Evolutionary conservation across 2,888 invertebrate genomes (phyloP).

Genomic region (Drosophila eohydei): DNA sequence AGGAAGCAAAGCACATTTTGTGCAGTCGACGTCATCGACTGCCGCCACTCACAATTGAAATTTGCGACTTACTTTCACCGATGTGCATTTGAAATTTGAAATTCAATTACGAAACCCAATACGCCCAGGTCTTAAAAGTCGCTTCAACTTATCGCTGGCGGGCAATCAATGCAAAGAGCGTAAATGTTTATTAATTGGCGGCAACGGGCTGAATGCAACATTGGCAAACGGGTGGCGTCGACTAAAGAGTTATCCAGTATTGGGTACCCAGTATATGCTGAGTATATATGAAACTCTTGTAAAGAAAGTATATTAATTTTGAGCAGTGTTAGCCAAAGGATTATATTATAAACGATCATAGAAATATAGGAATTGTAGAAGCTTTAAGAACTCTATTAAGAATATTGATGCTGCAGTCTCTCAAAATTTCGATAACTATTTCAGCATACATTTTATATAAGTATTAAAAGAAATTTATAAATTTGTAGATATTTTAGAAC

Average conservation of each 20-base stretch:
- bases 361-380: too few relatives aligned
- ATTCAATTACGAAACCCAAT: constrained; percentile 72
- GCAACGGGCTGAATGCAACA: constrained; percentile 16
- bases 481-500: too few relatives aligned
- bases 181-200: constrained; percentile 73
- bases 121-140: constrained; percentile 66
- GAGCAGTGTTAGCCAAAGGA: background rate
- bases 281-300: background rate
- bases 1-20: constrained; percentile 28
- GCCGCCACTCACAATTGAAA: constrained; percentile 40
- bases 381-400: too few relatives aligned
- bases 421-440: too few relatives aligned
- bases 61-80: constrained; percentile 69
- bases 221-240: background rate
- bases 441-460: too few relatives aligned
- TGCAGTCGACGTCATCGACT: constrained; percentile 37
- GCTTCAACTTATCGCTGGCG: constrained; percentile 48
- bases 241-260: constrained; percentile 10
- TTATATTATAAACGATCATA: too few relatives aligned
- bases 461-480: too few relatives aligned
- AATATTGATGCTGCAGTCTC: too few relatives aligned
- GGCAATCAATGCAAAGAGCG: constrained; percentile 65
- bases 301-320: background rate
- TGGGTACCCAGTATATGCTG: background rate
- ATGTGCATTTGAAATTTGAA: constrained; percentile 59